These are phyloP conservation scores for Gymnarchus niloticus DNA, from an alignment of 2,113 vertebrate species.

Conservation along the genomic window DNA sequence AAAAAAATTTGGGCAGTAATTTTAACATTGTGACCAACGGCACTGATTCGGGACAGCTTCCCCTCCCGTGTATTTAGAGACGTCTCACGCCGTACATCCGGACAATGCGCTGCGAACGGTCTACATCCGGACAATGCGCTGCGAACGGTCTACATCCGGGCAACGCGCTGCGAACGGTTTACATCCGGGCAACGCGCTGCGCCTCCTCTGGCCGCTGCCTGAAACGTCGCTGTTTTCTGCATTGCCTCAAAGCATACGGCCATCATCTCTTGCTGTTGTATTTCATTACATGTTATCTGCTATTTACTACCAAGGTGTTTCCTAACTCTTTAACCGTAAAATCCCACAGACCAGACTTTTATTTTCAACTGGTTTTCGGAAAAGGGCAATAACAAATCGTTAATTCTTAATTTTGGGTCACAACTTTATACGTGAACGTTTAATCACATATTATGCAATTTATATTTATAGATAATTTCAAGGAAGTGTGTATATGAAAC, in stretches of 20 bases:
- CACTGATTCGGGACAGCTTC: background rate
- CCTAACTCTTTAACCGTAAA: background rate
- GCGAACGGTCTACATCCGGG: background rate
- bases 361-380: background rate
- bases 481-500: too few relatives aligned
- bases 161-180: background rate
- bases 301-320: background rate
- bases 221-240: background rate
- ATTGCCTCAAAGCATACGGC: background rate
- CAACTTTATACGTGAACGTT: too few relatives aligned
- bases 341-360: background rate
- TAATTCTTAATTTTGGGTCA: too few relatives aligned
- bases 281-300: background rate
- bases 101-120: background rate
- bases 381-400: background rate
- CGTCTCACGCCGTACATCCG: conserved; percentile 21
- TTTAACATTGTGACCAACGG: conserved; percentile 41
- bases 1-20: conserved; percentile 51
- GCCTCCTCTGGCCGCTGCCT: background rate
- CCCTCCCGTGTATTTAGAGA: background rate
- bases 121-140: background rate
- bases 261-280: background rate
- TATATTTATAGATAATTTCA: too few relatives aligned
- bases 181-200: background rate
- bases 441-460: too few relatives aligned